Evolutionary conservation across 2,888 invertebrate genomes (phyloP).

Genomic region (Caenorhabditis macrosperma): DNA sequence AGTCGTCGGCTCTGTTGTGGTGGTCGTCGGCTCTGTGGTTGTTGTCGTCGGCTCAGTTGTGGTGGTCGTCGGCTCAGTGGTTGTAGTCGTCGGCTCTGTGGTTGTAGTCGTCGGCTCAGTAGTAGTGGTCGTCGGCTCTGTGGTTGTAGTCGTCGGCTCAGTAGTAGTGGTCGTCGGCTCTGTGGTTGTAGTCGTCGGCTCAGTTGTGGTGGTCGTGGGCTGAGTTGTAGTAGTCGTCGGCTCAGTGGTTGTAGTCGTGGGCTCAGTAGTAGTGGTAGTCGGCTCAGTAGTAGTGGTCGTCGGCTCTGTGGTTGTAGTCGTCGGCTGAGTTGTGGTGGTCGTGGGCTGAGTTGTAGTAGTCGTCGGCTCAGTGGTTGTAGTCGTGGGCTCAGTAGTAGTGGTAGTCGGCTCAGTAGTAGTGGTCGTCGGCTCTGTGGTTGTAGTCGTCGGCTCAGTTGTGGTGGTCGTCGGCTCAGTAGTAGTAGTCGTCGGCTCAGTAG

Average conservation of each 20-base stretch:
- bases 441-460: conserved; percentile 28
- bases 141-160: conserved; percentile 19
- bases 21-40: conserved; percentile 9
- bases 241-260: conserved; percentile 35
- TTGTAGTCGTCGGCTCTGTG: conserved; percentile 29
- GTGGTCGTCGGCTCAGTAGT: conserved; percentile 36
- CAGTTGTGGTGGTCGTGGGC: conserved; percentile 7
- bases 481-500: conserved; percentile 31
- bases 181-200: conserved; percentile 17
- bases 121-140: conserved; percentile 26
- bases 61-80: conserved; percentile 28
- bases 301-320: conserved; percentile 27
- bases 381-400: conserved; percentile 6
- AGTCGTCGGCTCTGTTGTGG: conserved; percentile 8
- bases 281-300: conserved; percentile 45
- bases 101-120: conserved; percentile 42
- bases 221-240: conserved; percentile 22
- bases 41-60: conserved; percentile 26
- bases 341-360: conserved; percentile 2
- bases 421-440: conserved; percentile 22
- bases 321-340: conserved; percentile 23
- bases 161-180: background rate
- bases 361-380: conserved; percentile 18
- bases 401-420: conserved; percentile 19
- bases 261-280: conserved; percentile 26